Percentiles rank a stretch among this genome's conserved stretches.
Conservation (phyloP, 2,888 invertebrate species). For the Dryococelus australis region DNA sequence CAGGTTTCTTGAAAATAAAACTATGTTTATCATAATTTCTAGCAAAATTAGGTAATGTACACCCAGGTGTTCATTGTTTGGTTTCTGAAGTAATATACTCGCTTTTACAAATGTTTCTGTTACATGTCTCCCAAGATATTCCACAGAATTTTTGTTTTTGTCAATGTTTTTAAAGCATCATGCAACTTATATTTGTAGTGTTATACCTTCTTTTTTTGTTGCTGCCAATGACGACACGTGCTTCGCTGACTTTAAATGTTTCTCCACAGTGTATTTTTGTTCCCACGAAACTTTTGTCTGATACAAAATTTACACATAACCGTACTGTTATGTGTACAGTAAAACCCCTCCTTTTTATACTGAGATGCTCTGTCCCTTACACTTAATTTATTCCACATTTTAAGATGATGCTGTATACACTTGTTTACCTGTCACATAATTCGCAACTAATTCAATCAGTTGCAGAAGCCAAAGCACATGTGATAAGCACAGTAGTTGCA, state of each 20-base stretch:
- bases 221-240: neutral
- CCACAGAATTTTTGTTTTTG: neutral
- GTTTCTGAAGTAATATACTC: neutral
- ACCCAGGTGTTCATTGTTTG: neutral
- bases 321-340: neutral
- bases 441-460: no score
- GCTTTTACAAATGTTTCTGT: neutral
- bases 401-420: no score
- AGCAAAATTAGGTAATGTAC: no score
- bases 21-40: no score
- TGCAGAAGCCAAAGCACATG: no score
- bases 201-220: neutral
- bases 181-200: neutral
- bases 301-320: neutral
- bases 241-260: neutral
- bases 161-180: neutral
- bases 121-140: neutral
- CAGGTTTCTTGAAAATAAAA: no score
- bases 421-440: no score
- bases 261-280: neutral
- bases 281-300: neutral
- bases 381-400: neutral
- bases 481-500: no score
- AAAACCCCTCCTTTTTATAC: neutral
- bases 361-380: neutral